Evolutionary conservation across 2,888 invertebrate genomes (phyloP), one percentile per base, ranked within the genome.

Genomic region (Cerceris rybyensis): DNA sequence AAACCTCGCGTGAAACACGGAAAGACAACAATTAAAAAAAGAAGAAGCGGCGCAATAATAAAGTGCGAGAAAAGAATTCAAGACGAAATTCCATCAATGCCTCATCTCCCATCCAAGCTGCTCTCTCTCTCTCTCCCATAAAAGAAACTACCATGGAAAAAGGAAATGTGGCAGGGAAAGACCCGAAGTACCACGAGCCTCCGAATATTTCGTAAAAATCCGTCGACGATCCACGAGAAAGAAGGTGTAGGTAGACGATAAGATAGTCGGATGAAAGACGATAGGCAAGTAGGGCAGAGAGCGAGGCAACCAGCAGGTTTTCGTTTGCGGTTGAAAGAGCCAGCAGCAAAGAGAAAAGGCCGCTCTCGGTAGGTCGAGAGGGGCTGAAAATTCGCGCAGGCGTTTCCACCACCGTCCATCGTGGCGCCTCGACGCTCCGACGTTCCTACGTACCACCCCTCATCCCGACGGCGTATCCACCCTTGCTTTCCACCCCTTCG

Each of bases 361-460:
- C 63, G 58, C 11, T n/a, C 59, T 58, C 39, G 72, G 70, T 66
- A 61, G 77, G 81, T 82, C 57, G 75, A 80, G 77, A 80, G 81
- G 70, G 75, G 80, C 16, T 78, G 83, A 75, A 82, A 83, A 83
- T 76, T 83, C 84, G 86, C 85, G 86, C 82, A 82, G 79, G 76
- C 84, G 85, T 87, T 79, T 78, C 81, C 76, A 83, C 63, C 75
- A 80, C 76, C 86, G 84, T 84, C 86, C 81, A 80, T 78, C 83
- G 80, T 72, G 84, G 80, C 79, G 83, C 80, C 80, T 84, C 80
- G 58, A 65, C 60, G 64, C 75, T 75, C 79, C 75, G 79, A 60
- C 75, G 64, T 81, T 75, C 79, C 75, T 78, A 60, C 75, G 64
- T 81, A 64, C 76, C 68, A 65, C 59, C 77, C 55, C 76, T 70